These are phyloP conservation scores for Gymnothorax reevesii DNA, from an alignment of 2,797 vertebrate genomes.

Conservation along the genomic window DNA sequence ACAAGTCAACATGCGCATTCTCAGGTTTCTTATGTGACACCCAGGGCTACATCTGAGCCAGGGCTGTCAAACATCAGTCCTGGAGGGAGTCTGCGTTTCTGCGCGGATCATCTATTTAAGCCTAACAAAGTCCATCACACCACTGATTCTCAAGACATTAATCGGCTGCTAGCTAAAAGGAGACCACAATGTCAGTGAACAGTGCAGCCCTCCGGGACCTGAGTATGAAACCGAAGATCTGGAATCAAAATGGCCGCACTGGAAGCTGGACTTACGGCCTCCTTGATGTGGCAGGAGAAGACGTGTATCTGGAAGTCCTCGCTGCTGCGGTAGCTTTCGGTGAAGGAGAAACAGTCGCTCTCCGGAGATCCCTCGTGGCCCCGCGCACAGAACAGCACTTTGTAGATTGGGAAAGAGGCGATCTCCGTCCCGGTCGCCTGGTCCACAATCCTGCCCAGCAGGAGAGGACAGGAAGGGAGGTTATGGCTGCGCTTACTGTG, in stretches of 20 bases:
- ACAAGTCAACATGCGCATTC: background rate
- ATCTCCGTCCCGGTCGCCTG: conserved; percentile 83
- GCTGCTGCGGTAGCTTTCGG: conserved; percentile 89
- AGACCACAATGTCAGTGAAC: too few species aligned
- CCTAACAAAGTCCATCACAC: too few species aligned
- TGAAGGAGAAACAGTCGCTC: conserved; percentile 93
- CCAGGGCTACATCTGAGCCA: background rate
- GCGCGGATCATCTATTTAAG: too few species aligned
- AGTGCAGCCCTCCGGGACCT: too few species aligned
- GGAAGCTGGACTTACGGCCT: conserved; percentile 85
- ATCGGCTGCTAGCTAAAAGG: too few species aligned
- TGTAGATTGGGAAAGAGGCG: conserved; percentile 93
- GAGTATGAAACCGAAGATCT: background rate
- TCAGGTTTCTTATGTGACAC: background rate
- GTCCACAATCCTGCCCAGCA: conserved; percentile 81
- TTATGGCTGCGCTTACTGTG: background rate
- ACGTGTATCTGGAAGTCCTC: conserved; percentile 97
- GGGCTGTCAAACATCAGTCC: too few species aligned
- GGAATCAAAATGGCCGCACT: background rate
- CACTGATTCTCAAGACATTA: too few species aligned
- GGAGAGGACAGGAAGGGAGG: background rate
- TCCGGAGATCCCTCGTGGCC: conserved; percentile 84
- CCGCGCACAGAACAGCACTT: conserved; percentile 92
- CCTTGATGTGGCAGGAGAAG: conserved; percentile 96
- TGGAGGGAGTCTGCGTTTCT: too few species aligned